Base-by-base conservation (phyloP, 2,113 vertebrate species). In the Morone chrysops region DNA sequence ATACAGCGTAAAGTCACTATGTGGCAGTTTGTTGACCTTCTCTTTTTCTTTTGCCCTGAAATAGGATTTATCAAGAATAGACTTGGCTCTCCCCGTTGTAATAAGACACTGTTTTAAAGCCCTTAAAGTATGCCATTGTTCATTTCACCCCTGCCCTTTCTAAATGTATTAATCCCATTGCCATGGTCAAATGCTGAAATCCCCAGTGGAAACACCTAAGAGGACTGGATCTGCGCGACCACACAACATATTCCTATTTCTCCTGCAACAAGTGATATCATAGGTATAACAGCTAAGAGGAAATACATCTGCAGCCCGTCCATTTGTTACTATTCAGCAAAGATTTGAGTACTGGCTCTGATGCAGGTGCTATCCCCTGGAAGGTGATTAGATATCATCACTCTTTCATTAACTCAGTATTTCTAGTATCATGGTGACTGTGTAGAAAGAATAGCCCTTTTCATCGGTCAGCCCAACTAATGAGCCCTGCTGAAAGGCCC, bases 311-410 rank as follows among this genome's bases (percentile, higher is more conserved):
- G 77, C 72, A 80, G 70, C 68, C 40, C 59, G 40, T 78, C 75
- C 70, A 45, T 75, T 89, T 75, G 85, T 54, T 70, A 81, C 67
- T 66, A 50, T 85, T 70, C 56, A 65, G 71, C 74, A 54, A 63
- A 67, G 81, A 65, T 73, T 85, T 67, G 70, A 63, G 47, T 48
- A 25, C 41, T 72, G 80, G 71, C 78, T 70, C 78, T n/a, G 75
- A 69, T 77, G 90, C 90, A 93, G 90, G 85, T 92, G 91, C 87
- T 78, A 87, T 78, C 87, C 80, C 78, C 85, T 89, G 85, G 83
- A 92, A 91, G 85, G 88, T 89, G 90, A 87, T 87, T 91, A 90
- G 87, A 93, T 93, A 92, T 95, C 94, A 94, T 94, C 93, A 92
- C 94, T 92, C 90, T 90, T 93, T 95, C 92, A 94, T 95, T 95